Conservation (phyloP, 2,797 vertebrate genomes). For the Muraenolepis orangiensis region DNA sequence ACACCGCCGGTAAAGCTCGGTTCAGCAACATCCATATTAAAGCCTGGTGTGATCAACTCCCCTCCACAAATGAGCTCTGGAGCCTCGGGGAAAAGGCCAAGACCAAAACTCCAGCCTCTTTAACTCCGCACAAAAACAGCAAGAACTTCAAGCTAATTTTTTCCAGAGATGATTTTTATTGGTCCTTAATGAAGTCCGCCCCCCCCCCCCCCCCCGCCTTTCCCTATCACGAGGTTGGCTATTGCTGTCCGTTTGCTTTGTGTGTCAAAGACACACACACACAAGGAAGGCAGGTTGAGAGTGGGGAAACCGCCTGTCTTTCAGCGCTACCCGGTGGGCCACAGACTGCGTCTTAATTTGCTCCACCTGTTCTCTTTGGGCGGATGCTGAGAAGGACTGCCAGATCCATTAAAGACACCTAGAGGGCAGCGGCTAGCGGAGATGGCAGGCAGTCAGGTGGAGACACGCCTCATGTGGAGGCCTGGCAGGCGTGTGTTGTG, state of each 20-base stretch:
- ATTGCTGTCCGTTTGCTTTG: neutral
- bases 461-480: constrained; percentile 62
- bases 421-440: constrained; percentile 76
- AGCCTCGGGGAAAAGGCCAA: neutral
- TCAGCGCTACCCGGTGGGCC: constrained; percentile 61
- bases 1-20: constrained; percentile 22
- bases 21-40: constrained; percentile 52
- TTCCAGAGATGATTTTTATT: neutral
- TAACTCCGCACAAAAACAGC: neutral
- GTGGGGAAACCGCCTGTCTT: constrained; percentile 71
- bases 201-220: neutral
- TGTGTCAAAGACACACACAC: constrained; percentile 43
- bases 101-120: neutral
- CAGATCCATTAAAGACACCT: constrained; percentile 85
- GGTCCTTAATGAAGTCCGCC: neutral
- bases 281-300: constrained; percentile 62
- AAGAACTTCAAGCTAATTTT: neutral
- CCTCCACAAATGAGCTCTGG: constrained; percentile 34
- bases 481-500: constrained; percentile 40
- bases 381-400: constrained; percentile 75
- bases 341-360: constrained; percentile 79
- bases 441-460: constrained; percentile 64
- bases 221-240: neutral
- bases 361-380: constrained; percentile 72
- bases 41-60: constrained; percentile 36